These are phyloP conservation scores for Prosopocoilus inquinatus DNA, from an alignment of 2,888 invertebrate genomes.

Conservation along the genomic window DNA sequence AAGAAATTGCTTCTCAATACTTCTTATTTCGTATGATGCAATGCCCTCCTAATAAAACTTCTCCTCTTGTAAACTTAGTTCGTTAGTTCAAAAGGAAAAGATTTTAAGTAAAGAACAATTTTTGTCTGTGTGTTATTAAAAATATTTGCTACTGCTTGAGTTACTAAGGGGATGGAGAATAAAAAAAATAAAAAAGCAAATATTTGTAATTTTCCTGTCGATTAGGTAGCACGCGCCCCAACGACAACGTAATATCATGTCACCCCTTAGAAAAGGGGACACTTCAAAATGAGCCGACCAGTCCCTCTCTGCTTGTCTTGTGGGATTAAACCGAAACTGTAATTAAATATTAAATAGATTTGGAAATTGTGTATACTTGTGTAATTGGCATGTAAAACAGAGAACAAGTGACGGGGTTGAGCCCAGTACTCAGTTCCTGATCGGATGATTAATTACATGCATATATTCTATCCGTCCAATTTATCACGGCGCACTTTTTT, in stretches of 20 bases:
- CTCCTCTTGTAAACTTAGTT: too few species aligned
- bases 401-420: constrained; percentile 22
- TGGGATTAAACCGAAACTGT: constrained; percentile 43
- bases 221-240: constrained; percentile 32
- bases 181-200: constrained; percentile 21
- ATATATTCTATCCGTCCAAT: background rate
- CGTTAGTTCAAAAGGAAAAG: too few species aligned
- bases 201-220: constrained; percentile 35
- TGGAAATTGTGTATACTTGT: constrained; percentile 41
- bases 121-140: too few species aligned
- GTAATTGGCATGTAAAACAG: constrained; percentile 40
- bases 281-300: constrained; percentile 34
- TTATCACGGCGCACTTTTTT: background rate
- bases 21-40: constrained; percentile 4
- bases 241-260: constrained; percentile 29
- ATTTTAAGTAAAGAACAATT: too few species aligned
- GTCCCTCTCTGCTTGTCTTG: constrained; percentile 37
- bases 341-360: constrained; percentile 48
- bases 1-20: constrained; percentile 22
- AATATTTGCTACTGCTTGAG: too few species aligned
- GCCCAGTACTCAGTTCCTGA: background rate
- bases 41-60: background rate
- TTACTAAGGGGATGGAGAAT: background rate
- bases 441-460: background rate
- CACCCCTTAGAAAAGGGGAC: constrained; percentile 38